A percentile compares a stretch with the other conserved stretches of the same genome.
Conservation (phyloP, 92 coral and sea anemone species). For the Epizoanthus fatuus region DNA sequence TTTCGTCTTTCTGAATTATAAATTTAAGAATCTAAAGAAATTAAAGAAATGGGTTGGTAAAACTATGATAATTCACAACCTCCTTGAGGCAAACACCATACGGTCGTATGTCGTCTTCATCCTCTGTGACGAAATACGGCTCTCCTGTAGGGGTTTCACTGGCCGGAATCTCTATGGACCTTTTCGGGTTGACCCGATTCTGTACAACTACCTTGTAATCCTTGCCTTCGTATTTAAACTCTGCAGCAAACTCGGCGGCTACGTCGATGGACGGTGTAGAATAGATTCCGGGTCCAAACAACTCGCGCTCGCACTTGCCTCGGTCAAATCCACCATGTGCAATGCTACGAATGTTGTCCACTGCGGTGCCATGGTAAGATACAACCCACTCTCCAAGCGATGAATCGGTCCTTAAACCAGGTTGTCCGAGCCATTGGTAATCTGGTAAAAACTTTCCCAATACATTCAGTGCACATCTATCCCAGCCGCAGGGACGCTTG, state of each 20-base stretch:
- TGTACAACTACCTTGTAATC: constrained; percentile 29
- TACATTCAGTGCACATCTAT: constrained; percentile 49
- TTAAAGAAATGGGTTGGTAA: too few species aligned
- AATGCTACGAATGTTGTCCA: background rate
- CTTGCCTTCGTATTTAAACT: constrained; percentile 37
- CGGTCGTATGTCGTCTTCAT: constrained; percentile 14
- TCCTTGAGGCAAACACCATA: constrained; percentile 37
- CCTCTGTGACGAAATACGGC: constrained; percentile 14
- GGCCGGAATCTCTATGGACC: background rate
- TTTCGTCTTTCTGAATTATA: too few species aligned
- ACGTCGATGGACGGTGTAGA: constrained; percentile 40
- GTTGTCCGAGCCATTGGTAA: constrained; percentile 38
- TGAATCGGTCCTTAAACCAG: constrained; percentile 24
- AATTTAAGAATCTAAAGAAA: too few species aligned
- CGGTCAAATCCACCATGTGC: constrained; percentile 20
- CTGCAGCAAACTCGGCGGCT: constrained; percentile 33
- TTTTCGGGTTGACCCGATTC: constrained; percentile 47
- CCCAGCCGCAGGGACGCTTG: constrained; percentile 57
- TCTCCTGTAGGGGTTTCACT: background rate
- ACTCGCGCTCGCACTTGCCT: background rate
- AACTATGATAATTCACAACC: background rate
- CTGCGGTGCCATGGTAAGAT: constrained; percentile 53
- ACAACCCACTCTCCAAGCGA: constrained; percentile 58
- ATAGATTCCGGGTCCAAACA: constrained; percentile 54
- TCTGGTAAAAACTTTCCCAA: constrained; percentile 29